Evolutionary conservation across 1,140 invertebrate genomes (phyloP).

Genomic region (Planococcus citri): DNA sequence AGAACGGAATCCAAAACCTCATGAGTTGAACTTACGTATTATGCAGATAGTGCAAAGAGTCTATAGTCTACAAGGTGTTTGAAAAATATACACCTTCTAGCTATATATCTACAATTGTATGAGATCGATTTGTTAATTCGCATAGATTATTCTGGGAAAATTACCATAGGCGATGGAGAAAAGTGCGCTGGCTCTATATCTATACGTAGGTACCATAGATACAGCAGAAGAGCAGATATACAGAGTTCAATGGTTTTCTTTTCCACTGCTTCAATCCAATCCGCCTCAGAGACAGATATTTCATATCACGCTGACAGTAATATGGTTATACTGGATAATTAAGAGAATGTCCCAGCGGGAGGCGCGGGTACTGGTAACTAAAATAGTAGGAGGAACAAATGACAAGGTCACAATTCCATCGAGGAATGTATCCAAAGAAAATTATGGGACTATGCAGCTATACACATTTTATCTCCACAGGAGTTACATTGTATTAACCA

Average conservation of each 20-base stretch:
- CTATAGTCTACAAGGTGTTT: too few species aligned
- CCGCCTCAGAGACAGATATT: constrained; percentile 13
- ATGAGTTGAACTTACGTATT: too few species aligned
- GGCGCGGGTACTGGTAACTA: neutral
- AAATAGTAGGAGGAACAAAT: constrained; percentile 19
- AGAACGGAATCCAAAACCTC: too few species aligned
- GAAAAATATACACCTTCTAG: too few species aligned
- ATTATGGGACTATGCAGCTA: constrained; percentile 4
- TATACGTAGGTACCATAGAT: too few species aligned
- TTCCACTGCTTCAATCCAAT: too few species aligned
- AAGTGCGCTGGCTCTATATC: neutral
- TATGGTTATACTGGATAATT: constrained; percentile 9
- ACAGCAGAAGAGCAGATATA: neutral
- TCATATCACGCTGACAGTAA: constrained; percentile 17
- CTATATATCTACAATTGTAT: too few species aligned
- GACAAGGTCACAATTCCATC: constrained; percentile 13
- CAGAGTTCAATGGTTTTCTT: neutral
- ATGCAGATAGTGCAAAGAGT: too few species aligned
- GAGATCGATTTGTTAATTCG: too few species aligned
- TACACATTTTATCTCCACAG: constrained; percentile 10
- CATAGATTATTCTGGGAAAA: too few species aligned
- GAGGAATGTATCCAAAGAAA: constrained; percentile 5
- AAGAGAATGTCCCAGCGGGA: constrained; percentile 10
- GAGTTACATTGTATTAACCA: constrained; percentile 15
- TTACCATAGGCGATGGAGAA: neutral